These are phyloP conservation scores for Phylloscopus collybita DNA, from an alignment of 2,797 vertebrate genomes.

Conservation along the genomic window DNA sequence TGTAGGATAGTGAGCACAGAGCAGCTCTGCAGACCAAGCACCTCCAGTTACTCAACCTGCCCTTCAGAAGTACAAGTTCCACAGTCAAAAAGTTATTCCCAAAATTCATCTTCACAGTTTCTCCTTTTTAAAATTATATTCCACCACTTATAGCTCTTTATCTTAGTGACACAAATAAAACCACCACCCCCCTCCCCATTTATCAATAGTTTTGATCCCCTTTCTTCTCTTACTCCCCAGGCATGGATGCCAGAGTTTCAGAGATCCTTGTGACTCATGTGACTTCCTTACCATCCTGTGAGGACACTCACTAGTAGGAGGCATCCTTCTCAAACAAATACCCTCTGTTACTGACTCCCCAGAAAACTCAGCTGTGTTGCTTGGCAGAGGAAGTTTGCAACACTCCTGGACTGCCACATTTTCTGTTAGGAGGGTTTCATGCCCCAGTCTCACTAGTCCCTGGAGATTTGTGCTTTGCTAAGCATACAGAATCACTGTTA, in stretches of 20 bases:
- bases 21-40: neutral
- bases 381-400: neutral
- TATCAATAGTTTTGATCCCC: neutral
- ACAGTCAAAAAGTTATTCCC: neutral
- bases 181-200: rapidly evolving
- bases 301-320: neutral
- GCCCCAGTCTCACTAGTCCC: rapidly evolving
- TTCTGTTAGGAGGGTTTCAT: neutral
- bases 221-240: neutral
- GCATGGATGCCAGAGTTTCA: neutral
- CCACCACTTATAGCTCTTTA: neutral
- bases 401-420: neutral
- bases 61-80: neutral
- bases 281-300: neutral
- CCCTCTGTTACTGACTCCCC: neutral
- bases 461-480: neutral
- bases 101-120: neutral
- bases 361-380: neutral
- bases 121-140: neutral
- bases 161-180: neutral
- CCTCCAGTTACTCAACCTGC: neutral
- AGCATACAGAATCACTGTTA: neutral
- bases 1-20: neutral
- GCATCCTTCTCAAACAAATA: neutral
- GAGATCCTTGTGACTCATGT: neutral